A percentile compares a stretch with the other conserved stretches of the same genome.
These are phyloP conservation scores for Athene noctua DNA, from an alignment of 2,113 vertebrate genomes.

Conservation along the genomic window DNA sequence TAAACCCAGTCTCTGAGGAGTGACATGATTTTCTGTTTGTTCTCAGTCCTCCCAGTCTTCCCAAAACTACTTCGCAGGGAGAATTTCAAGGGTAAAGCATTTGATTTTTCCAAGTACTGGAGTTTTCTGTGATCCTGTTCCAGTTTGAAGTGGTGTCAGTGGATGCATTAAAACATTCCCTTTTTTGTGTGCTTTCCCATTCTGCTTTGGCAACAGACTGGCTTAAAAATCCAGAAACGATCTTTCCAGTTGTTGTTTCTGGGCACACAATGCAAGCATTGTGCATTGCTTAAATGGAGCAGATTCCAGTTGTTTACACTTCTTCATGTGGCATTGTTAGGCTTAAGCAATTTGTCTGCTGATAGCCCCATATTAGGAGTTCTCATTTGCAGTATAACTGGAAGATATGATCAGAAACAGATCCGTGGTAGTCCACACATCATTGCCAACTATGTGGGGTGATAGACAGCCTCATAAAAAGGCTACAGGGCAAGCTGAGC, in stretches of 20 bases:
- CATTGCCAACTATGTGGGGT: constrained; percentile 27
- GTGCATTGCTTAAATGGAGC: constrained; percentile 23
- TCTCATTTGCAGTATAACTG: constrained; percentile 27
- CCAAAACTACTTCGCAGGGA: not conserved
- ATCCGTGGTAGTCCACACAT: not conserved
- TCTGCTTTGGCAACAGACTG: constrained; percentile 19
- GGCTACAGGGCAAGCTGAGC: constrained; percentile 6
- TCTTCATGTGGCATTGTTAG: constrained; percentile 46
- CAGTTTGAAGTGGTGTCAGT: constrained; percentile 44
- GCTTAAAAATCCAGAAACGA: constrained; percentile 16
- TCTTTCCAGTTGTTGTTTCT: constrained; percentile 54
- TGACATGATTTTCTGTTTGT: not conserved
- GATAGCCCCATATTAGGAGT: constrained; percentile 65
- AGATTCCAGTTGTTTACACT: constrained; percentile 58
- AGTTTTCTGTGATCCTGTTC: constrained; percentile 38
- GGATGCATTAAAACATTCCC: constrained; percentile 47
- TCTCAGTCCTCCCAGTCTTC: not conserved
- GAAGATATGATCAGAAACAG: constrained; percentile 59
- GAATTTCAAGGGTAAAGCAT: constrained; percentile 20
- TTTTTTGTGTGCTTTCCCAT: constrained; percentile 45
- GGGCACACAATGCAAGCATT: constrained; percentile 54
- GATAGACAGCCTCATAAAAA: constrained; percentile 29
- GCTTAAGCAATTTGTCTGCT: constrained; percentile 48
- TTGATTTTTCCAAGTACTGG: constrained; percentile 14
- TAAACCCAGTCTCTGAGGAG: not conserved